These are phyloP conservation scores for Hypsibius dujardini DNA, from an alignment of 1,140 invertebrate species.

Conservation along the genomic window DNA sequence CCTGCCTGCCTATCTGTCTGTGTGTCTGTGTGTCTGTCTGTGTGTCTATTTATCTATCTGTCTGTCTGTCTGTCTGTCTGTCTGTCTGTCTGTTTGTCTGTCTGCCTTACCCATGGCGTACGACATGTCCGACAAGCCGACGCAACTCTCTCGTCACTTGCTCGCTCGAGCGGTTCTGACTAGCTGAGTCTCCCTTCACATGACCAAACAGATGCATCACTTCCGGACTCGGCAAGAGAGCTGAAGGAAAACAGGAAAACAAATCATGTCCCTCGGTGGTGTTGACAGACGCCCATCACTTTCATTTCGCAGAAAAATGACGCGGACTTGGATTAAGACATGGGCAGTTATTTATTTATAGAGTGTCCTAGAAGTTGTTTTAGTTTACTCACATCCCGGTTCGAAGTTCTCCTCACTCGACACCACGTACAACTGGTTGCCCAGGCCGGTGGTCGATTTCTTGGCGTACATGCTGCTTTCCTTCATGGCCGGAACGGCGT, in stretches of 20 bases:
- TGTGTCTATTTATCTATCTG: too few relatives aligned
- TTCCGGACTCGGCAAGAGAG: background rate
- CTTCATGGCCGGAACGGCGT: background rate
- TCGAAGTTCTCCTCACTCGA: background rate
- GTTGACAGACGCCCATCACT: background rate
- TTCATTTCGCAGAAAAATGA: too few relatives aligned
- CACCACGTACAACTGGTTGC: conserved; percentile 11
- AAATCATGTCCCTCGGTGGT: background rate
- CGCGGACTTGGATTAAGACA: background rate
- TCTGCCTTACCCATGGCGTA: background rate
- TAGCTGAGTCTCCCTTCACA: background rate
- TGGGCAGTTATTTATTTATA: background rate
- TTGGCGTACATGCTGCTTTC: conserved; percentile 12
- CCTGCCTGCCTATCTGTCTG: too few relatives aligned
- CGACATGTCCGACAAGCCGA: background rate
- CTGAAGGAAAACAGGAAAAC: background rate
- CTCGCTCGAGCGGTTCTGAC: background rate
- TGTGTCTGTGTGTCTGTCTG: background rate
- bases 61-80: too few relatives aligned
- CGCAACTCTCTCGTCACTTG: background rate
- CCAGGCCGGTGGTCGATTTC: background rate
- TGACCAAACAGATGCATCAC: background rate
- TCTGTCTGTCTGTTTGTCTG: background rate
- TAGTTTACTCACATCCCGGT: background rate
- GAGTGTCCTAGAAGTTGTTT: background rate